Conservation (phyloP, 2,797 vertebrate species). For the Anguilla pacifica region DNA sequence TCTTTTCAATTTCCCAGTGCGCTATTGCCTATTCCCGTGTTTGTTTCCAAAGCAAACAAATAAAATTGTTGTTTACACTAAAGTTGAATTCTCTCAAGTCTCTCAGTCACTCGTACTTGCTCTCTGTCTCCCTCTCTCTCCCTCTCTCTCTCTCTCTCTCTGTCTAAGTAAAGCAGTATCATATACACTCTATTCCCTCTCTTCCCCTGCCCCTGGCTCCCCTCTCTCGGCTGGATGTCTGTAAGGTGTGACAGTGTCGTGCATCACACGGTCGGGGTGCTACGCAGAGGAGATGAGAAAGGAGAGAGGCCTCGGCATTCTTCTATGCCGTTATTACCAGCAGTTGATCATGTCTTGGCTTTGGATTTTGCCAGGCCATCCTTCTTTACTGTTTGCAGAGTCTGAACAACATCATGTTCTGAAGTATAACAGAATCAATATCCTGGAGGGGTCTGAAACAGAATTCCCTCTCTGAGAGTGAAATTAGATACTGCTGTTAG, state of each 20-base stretch:
- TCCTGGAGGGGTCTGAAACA: conserved; percentile 17
- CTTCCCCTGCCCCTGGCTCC: background rate
- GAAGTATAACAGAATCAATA: conserved; percentile 5
- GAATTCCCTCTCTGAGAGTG: conserved; percentile 21
- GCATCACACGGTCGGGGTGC: conserved; percentile 34
- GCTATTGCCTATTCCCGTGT: conserved; percentile 34
- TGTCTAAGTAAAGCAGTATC: background rate
- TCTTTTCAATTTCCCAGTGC: conserved; percentile 30
- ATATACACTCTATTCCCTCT: background rate
- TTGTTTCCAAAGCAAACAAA: conserved; percentile 42
- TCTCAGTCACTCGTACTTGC: conserved; percentile 29
- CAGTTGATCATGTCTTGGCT: conserved; percentile 10
- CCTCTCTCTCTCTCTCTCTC: background rate
- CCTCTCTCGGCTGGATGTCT: conserved; percentile 31
- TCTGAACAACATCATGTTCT: background rate
- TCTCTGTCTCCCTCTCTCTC: background rate
- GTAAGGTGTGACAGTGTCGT: conserved; percentile 40
- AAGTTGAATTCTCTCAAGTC: conserved; percentile 46
- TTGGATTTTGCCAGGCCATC: background rate
- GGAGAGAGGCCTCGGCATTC: conserved; percentile 12
- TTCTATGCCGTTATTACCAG: background rate
- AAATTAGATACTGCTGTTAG: conserved; percentile 22
- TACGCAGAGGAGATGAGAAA: conserved; percentile 7
- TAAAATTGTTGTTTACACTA: conserved; percentile 26
- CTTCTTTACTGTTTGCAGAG: conserved; percentile 14